Evolutionary conservation across 2,888 invertebrate species (phyloP), one percentile per base, ranked within the genome.

Genomic region (Meiosimyza decipiens): DNA sequence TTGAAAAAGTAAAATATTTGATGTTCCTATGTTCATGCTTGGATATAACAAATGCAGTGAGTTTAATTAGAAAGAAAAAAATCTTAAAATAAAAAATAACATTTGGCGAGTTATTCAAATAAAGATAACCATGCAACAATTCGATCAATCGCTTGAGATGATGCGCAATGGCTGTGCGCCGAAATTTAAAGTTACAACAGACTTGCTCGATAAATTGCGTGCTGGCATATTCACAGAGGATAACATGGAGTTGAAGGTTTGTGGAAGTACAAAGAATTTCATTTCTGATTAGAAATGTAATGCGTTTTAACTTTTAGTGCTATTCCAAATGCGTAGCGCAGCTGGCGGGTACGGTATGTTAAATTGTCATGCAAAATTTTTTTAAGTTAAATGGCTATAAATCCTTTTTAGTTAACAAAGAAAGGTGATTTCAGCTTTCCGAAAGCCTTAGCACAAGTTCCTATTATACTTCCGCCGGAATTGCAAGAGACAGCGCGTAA

Each of bases 71-170:
- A 52, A 16, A 40, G 12, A 18, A 18, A 16, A n/a, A 51, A 66
- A 52, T 22, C 6, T 64, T 47, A 40, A 11, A 6, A 3, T 5
- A 49, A 16, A 33, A 50, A 50, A 65, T 28, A 64, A n/a, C 28
- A 3, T 28, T 28, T 28, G 28, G 28, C 28, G 28, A 28, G 15
- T 22, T 60, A 16, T 7, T 52, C 47, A 50, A 50, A 28, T 18
- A n/a, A n/a, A 80, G 79, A 76, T 84, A 51, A 80, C 81, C 54
- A 84, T 83, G 84, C 83, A 86, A 77, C 86, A 86, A 74, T 84
- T 86, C 55, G 76, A 82, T 1, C 78, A 81, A 49, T 84, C 86
- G 4, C 75, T 86, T 77, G 84, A 85, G 64, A 84, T 84, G 83
- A 82, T 86, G 82, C 82, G 86, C 50, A 82, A 81, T 40, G 83